Base-by-base conservation (phyloP, 1,140 invertebrate species). In the Scaptomyza hsui region DNA sequence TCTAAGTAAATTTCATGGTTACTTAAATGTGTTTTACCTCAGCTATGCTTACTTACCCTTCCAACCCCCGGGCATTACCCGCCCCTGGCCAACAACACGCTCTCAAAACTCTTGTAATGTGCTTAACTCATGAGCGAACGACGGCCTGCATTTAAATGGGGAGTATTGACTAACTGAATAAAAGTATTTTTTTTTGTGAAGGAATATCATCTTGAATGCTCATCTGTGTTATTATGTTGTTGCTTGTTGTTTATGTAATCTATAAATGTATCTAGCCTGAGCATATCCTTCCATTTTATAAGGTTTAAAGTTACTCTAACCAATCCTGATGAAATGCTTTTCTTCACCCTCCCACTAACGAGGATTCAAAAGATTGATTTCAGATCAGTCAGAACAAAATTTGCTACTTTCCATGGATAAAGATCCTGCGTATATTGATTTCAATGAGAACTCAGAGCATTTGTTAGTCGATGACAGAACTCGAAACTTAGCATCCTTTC, bases 1-100 rank as follows among this genome's bases (percentile, higher is more conserved):
- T 73, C 32, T 61, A 72, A 72, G 78, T 82, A 64, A 60, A 82
- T 78, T 82, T 82, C 53, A 82, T 78, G 78, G 74, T 82, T 82
- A 71, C 71, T 75, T 78, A 68, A 67, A 70, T 68, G 45, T 56
- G 52, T 32, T 75, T 62, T 39, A 72, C 72, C 78, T 65, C 18
- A 42, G 19, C 37, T 42, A 63, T 41, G 44, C 47, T 51, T 29
- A 32, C 13, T 62, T 53, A 37, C n/a, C 45, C 13, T 4, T 29
- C 19, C 10, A 5, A 37, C 7, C 10, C 44, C 21, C 19, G 18
- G n/a, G 12, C 32, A 37, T 37, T 37, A 37, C 16, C 2, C n/a
- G 26, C n/a, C 10, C 2, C 18, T 10, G 12, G 35, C 19, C 37
- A 6, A 1, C 35, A 26, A 32, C 49, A 51, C 65, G 45, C 65